Percentiles rank a stretch among this genome's conserved stretches.
Conservation (phyloP, 2,888 invertebrate species). For the Euclidia mi region DNA sequence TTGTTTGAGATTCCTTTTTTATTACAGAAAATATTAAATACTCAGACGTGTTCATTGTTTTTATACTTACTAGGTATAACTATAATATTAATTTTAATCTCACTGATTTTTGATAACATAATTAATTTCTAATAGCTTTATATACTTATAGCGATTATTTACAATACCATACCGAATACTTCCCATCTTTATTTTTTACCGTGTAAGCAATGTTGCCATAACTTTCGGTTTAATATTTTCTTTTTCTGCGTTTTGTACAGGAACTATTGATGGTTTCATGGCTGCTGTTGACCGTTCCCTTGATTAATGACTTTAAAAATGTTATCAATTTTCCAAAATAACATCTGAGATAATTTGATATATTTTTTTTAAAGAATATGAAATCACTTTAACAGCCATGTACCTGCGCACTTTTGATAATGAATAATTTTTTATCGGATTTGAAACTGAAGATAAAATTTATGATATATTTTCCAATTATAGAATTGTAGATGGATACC, state of each 20-base stretch:
- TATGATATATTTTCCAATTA: slow-evolving; percentile 10
- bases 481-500: slow-evolving; percentile 9
- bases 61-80: slow-evolving; percentile 65
- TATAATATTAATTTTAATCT: slow-evolving; percentile 86
- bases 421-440: too few species aligned
- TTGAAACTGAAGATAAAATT: not conserved
- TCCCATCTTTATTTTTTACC: slow-evolving; percentile 60
- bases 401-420: too few species aligned
- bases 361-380: too few species aligned
- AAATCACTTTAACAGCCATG: too few species aligned
- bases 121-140: slow-evolving; percentile 82
- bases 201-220: slow-evolving; percentile 67
- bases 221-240: slow-evolving; percentile 26
- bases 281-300: slow-evolving; percentile 6
- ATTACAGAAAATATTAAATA: slow-evolving; percentile 75
- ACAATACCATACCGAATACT: slow-evolving; percentile 75
- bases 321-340: not conserved
- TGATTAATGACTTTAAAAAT: slow-evolving; percentile 8
- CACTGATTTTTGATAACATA: slow-evolving; percentile 88
- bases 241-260: slow-evolving; percentile 24
- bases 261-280: slow-evolving; percentile 18
- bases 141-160: slow-evolving; percentile 84
- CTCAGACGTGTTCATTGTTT: slow-evolving; percentile 63
- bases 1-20: slow-evolving; percentile 77
- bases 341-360: too few species aligned